phyloP scores from a whole-genome alignment of 2,113 vertebrate genomes.

The Chaetura pelagica region DNA sequence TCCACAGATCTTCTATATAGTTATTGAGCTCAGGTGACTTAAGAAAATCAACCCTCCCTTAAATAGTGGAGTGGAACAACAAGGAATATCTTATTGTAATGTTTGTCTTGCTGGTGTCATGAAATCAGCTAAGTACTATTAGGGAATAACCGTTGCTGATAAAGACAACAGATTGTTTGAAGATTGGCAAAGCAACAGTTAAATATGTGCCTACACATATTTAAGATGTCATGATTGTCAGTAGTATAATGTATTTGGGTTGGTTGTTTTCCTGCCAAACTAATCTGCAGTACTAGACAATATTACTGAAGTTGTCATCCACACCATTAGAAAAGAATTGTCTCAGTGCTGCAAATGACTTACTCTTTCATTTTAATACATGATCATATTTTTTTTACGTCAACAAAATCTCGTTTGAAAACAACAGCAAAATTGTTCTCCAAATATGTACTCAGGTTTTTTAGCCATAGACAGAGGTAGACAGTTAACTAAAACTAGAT shows the following conservation, averaged over 20 bases:
- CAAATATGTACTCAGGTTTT: not conserved
- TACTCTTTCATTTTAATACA: not conserved
- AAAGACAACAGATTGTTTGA: not conserved
- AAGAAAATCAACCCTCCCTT: not conserved
- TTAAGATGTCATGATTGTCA: not conserved
- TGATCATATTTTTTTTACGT: not conserved
- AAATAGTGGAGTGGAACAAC: not conserved
- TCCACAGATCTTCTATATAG: not conserved
- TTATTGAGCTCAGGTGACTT: not conserved
- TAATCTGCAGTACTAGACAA: not conserved
- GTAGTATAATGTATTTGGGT: not conserved
- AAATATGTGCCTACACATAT: not conserved
- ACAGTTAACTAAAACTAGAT: not conserved
- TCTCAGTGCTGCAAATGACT: not conserved
- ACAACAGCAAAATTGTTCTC: not conserved
- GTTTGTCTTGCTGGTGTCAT: not conserved
- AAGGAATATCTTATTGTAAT: not conserved
- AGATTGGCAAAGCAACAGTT: not conserved
- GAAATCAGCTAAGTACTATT: not conserved
- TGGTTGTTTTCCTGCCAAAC: not conserved
- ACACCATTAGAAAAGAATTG: fast-evolving
- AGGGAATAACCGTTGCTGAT: not conserved
- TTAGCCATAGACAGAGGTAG: not conserved
- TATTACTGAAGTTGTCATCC: not conserved
- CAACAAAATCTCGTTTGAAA: not conserved